Percentiles rank a stretch among this genome's conserved stretches.
phyloP scores from a whole-genome alignment of 2,888 invertebrate genomes.

The Mesochorus sp. region DNA sequence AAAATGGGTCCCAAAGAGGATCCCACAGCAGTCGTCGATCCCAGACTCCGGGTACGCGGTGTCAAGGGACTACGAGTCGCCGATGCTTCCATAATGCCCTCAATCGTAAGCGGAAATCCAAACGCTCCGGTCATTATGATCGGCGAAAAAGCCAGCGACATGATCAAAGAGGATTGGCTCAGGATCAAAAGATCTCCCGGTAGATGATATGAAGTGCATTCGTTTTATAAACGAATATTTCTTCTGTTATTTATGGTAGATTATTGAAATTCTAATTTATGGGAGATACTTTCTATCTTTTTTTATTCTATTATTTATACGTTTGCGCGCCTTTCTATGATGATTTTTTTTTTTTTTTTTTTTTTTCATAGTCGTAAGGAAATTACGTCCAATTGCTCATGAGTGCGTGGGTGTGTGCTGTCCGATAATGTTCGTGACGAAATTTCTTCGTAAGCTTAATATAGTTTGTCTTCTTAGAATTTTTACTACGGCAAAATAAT shows the following conservation, averaged over 20 bases:
- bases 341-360: no score
- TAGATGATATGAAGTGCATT: conserved; percentile 13
- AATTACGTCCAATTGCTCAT: no score
- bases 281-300: no score
- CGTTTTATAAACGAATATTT: neutral
- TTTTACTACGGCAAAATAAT: no score
- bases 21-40: conserved; percentile 90
- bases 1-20: conserved; percentile 93
- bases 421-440: no score
- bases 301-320: no score
- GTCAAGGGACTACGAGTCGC: conserved; percentile 90
- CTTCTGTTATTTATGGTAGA: neutral
- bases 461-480: no score
- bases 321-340: no score
- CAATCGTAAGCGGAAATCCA: conserved; percentile 94
- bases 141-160: conserved; percentile 93
- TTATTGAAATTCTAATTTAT: no score
- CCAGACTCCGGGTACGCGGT: conserved; percentile 90
- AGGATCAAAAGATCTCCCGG: conserved; percentile 37
- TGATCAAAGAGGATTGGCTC: conserved; percentile 93
- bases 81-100: conserved; percentile 95
- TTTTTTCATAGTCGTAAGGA: no score
- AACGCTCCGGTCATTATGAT: conserved; percentile 96
- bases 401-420: no score
- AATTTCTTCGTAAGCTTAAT: no score